Conservation (phyloP, 2,113 vertebrate species). For the Ptyas mucosa region DNA sequence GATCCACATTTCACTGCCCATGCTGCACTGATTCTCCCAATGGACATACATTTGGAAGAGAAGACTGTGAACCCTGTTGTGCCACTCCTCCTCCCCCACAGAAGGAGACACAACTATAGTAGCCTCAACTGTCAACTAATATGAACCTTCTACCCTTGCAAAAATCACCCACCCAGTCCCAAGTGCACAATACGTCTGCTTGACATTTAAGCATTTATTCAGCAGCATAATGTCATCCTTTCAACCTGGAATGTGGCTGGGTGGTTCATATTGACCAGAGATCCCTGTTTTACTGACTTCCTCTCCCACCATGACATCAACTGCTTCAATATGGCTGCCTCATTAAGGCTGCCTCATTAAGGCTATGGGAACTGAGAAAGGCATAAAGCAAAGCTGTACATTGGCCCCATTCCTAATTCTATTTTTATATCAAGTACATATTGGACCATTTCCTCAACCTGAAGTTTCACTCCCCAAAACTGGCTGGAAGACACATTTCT, state of each 20-base stretch:
- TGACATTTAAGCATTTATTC: background rate
- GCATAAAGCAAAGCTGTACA: background rate
- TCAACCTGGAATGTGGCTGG: background rate
- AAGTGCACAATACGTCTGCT: background rate
- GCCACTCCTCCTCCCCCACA: background rate
- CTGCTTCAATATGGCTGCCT: background rate
- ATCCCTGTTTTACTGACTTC: background rate
- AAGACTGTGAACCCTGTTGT: background rate
- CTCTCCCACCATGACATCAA: background rate
- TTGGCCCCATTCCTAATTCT: background rate
- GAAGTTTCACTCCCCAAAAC: background rate
- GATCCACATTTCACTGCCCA: background rate
- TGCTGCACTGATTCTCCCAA: background rate
- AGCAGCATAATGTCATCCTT: background rate
- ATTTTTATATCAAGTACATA: background rate
- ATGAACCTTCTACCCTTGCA: background rate
- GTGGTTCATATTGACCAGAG: background rate
- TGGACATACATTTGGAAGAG: background rate
- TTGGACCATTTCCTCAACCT: background rate
- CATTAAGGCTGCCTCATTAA: background rate
- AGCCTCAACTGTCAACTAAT: background rate
- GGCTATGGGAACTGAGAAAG: background rate
- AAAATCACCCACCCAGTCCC: background rate
- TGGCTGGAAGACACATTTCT: background rate
- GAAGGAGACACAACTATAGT: background rate